These are phyloP conservation scores for Torymus texanus DNA, from an alignment of 2,888 invertebrate genomes.

Conservation along the genomic window DNA sequence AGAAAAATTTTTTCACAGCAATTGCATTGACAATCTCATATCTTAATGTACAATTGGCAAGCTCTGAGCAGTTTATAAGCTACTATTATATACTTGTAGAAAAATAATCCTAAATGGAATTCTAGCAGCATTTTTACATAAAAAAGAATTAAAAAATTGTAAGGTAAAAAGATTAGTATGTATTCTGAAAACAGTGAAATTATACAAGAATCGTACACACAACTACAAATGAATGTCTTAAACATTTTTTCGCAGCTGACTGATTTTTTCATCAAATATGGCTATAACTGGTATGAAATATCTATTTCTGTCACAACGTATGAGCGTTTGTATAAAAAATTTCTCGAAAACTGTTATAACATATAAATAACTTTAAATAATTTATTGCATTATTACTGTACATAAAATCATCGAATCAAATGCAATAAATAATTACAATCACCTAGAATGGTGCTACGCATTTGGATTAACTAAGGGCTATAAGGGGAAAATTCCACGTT, in stretches of 20 bases:
- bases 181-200: slow-evolving; percentile 4
- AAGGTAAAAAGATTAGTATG: slow-evolving; percentile 12
- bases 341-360: background rate
- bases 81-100: slow-evolving; percentile 39
- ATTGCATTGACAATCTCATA: slow-evolving; percentile 16
- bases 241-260: too few relatives aligned
- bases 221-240: too few relatives aligned
- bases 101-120: slow-evolving; percentile 49
- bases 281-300: background rate
- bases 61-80: slow-evolving; percentile 30
- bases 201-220: slow-evolving; percentile 9
- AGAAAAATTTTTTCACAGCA: slow-evolving; percentile 9
- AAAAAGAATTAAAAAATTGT: slow-evolving; percentile 2
- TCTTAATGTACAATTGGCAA: slow-evolving; percentile 48
- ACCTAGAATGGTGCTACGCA: slow-evolving; percentile 3
- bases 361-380: background rate
- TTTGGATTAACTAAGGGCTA: background rate
- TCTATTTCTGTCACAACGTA: background rate
- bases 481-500: background rate
- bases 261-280: background rate
- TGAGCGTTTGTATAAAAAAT: background rate
- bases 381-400: background rate
- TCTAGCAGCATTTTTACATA: slow-evolving; percentile 8
- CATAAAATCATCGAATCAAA: background rate
- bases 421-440: background rate